Percentiles rank a stretch among this genome's conserved stretches.
phyloP scores from a whole-genome alignment of 1,140 invertebrate species.

The Palaemon carinicauda region DNA sequence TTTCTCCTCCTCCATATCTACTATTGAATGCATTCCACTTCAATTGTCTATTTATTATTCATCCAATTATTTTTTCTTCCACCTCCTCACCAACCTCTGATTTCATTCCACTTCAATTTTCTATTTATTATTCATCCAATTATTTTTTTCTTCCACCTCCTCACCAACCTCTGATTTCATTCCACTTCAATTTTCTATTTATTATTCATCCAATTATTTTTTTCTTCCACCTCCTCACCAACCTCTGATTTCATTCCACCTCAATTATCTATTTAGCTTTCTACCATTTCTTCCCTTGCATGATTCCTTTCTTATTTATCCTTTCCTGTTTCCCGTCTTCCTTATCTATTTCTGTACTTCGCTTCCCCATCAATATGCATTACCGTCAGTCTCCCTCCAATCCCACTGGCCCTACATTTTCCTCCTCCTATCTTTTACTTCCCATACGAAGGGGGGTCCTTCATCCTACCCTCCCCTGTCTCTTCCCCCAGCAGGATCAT shows the following conservation, averaged over 20 bases:
- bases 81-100: background rate
- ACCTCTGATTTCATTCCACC: background rate
- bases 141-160: background rate
- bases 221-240: background rate
- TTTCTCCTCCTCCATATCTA: background rate
- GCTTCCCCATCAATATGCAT: background rate
- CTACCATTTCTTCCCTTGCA: no score
- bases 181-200: background rate
- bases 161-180: background rate
- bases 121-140: background rate
- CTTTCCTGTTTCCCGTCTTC: background rate
- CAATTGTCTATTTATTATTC: background rate
- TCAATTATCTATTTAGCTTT: no score
- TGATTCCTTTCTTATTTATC: no score
- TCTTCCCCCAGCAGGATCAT: background rate
- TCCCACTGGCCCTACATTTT: background rate
- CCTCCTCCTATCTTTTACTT: background rate
- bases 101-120: no score
- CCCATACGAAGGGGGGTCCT: background rate
- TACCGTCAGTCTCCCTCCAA: no score
- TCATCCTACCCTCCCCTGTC: background rate
- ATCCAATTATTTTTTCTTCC: background rate
- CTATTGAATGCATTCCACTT: background rate
- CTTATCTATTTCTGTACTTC: no score
- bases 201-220: no score